phyloP scores from a whole-genome alignment of 2,888 invertebrate species.

The Meghimatium bilineatum region DNA sequence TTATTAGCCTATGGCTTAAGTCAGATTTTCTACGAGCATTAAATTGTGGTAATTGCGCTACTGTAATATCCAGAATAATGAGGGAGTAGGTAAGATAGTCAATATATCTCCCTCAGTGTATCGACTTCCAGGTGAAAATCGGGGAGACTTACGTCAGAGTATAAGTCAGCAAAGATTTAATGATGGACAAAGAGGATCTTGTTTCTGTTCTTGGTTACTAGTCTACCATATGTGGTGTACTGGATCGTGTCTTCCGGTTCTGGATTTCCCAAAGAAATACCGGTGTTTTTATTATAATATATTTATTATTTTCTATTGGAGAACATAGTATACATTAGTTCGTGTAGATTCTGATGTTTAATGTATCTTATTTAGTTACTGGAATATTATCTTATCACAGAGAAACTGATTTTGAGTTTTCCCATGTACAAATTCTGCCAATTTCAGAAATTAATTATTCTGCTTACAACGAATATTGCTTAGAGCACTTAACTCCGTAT shows the following conservation, averaged over 20 bases:
- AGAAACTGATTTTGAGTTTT: no score
- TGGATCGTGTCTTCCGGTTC: not conserved
- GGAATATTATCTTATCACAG: no score
- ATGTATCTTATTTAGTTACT: no score
- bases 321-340: no score
- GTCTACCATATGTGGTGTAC: not conserved
- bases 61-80: not conserved
- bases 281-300: not conserved
- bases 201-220: not conserved
- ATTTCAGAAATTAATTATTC: no score
- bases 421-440: no score
- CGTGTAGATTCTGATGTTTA: no score
- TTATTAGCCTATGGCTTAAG: not conserved
- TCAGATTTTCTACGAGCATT: not conserved
- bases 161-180: not conserved
- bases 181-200: not conserved
- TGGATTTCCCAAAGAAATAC: not conserved
- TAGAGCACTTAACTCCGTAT: no score
- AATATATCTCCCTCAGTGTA: not conserved
- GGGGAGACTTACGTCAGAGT: not conserved
- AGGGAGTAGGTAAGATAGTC: not conserved
- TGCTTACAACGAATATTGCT: no score
- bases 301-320: not conserved
- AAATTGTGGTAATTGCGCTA: constrained; percentile 7
- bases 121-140: not conserved